Conservation (phyloP, 2,888 invertebrate species). For the Cecidostiba fungosa region DNA sequence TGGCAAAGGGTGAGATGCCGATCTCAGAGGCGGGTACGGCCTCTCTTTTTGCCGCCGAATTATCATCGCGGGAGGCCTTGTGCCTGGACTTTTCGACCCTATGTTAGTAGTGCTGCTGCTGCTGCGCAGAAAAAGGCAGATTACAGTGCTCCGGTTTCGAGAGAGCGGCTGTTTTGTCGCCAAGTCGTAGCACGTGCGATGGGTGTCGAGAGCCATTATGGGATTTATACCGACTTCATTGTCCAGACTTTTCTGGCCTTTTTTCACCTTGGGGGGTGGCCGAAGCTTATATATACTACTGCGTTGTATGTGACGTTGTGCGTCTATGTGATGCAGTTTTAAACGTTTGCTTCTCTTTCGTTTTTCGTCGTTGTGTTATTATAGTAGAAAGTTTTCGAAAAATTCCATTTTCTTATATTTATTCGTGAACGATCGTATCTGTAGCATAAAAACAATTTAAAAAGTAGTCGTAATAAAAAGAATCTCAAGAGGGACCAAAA, state of each 20-base stretch:
- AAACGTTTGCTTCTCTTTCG: no score
- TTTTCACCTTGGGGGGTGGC: background rate
- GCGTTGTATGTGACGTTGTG: no score
- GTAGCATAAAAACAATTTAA: no score
- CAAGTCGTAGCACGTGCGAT: conserved; percentile 73
- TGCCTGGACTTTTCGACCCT: conserved; percentile 33
- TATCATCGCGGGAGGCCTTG: conserved; percentile 76
- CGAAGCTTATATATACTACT: no score
- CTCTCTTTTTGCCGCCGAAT: conserved; percentile 70
- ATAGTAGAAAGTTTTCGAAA: no score
- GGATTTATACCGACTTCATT: conserved; percentile 59
- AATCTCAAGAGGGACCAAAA: background rate
- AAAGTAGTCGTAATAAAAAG: no score
- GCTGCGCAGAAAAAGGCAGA: conserved; percentile 69
- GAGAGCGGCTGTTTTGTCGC: background rate
- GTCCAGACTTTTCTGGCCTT: conserved; percentile 28
- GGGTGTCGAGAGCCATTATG: conserved; percentile 69
- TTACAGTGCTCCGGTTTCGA: conserved; percentile 77
- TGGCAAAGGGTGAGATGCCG: conserved; percentile 67
- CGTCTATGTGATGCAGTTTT: no score
- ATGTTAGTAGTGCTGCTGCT: background rate
- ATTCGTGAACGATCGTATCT: no score
- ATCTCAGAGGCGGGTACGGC: conserved; percentile 75
- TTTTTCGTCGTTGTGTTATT: no score
- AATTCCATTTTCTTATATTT: no score